Evolutionary conservation across 2,113 vertebrate genomes (phyloP), one percentile per base, ranked within the genome.

Genomic region (Nothobranchius furzeri): DNA sequence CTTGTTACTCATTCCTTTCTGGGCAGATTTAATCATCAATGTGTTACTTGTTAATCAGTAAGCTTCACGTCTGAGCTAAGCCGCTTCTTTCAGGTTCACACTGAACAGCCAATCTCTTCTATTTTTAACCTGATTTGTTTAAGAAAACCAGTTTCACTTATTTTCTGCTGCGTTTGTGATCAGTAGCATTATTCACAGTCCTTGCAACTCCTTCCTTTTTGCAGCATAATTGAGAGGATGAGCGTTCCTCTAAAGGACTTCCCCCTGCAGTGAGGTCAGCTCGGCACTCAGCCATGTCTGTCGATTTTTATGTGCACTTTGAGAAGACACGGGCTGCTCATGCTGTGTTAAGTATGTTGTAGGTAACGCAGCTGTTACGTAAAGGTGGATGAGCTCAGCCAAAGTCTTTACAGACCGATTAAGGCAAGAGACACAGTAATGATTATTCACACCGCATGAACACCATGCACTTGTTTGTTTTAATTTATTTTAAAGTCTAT

Each of bases 101-200:
- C 20, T 20, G 20, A 20, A 20, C 20, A 20, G 30, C 30, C 30
- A 30, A 45, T 45, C 43, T 30, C 30, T 30, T 30, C 20, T 20
- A 20, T 20, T 30, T 30, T 30, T 30, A 30, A 30, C 30, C 30
- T 30, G 4, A 30, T 4, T 30, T 30, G 30, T 30, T 30, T 3
- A 30, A 42, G 10, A 8, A 42, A 42, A 42, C 4, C 40, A 3
- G 30, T 30, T 42, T 11, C 37, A 40, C 9, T 7, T 40, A 40
- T 40, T 40, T 40, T 40, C 37, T 40, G 9, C 0, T 8, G 4
- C 9, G 0, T 40, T 40, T 40, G 37, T 50, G 70, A 79, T 86
- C 69, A 78, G 12, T 47, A 30, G 63, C 83, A 85, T 90, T 86
- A 78, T 63, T 85, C 68, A 84, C 82, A 82, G 87, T 88, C 82